Base-by-base conservation (phyloP, 1,140 invertebrate species). In the Drosophila miranda region DNA sequence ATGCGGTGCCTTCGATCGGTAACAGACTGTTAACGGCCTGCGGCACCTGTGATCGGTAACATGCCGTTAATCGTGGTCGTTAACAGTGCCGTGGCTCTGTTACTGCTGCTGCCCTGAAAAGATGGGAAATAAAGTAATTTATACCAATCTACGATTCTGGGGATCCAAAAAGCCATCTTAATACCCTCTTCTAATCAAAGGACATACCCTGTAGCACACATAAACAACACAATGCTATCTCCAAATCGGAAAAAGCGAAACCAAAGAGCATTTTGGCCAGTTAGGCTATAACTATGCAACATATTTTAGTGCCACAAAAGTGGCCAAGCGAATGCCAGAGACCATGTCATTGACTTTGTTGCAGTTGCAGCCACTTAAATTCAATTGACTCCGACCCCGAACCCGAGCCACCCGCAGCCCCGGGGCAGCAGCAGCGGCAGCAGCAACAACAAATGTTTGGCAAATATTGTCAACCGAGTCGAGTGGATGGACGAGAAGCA, bases 331-430 rank as follows among this genome's bases (percentile, higher is more conserved):
- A 57, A 51, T 52, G 60, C 66, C 62, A 73, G 11, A 13, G 4
- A 44, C 59, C 44, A 76, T 80, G 76, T 86, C 76, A 77, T 84
- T 84, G 79, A 84, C 81, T 81, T 75, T 67, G 80, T 76, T 78
- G 67, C 60, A 45, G 67, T 45, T 77, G 74, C 68, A 77, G 60
- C 64, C 82, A 87, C 81, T 86, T 82, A 82, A 87, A 86, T 86
- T 84, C 81, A 84, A 84, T 84, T 84, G 81, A 68, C 64, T 68
- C 62, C 34, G 49, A 56, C 51, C 50, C 43, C 64, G 4, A 26
- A 26, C 51, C 28, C 7, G 7, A 8, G 7, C 28, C 28, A 8
- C 7, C 44, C 57, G 45, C 34, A 51, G 53, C 50, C 48, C 45
- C 19, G 19, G 43, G 28, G 43, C 26, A 55, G 26, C 30, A 46